Conservation (phyloP, 2,888 invertebrate genomes). For the Diarsia dahlii region DNA sequence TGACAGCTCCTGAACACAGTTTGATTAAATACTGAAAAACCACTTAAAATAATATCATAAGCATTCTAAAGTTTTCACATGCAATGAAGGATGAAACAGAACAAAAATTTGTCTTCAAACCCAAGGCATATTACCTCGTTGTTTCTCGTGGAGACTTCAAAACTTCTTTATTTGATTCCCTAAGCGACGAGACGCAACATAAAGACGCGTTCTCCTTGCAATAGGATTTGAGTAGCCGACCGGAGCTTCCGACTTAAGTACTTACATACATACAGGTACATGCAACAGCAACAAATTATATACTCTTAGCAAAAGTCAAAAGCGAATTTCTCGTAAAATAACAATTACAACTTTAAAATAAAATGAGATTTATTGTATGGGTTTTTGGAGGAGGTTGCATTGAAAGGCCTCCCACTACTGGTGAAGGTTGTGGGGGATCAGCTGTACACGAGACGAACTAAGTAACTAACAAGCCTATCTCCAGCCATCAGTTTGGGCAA, state of each 20-base stretch:
- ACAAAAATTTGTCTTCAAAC: neutral
- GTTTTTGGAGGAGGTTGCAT: too few species aligned
- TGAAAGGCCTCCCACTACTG: too few species aligned
- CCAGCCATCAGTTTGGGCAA: too few species aligned
- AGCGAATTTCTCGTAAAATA: too few species aligned
- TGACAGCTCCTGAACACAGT: neutral
- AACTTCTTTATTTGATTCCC: slow-evolving; percentile 58
- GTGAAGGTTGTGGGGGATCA: too few species aligned
- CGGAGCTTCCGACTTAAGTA: neutral
- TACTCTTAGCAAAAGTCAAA: too few species aligned
- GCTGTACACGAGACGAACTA: too few species aligned
- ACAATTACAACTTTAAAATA: too few species aligned
- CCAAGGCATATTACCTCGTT: neutral
- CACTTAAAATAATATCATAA: neutral
- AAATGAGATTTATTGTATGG: too few species aligned
- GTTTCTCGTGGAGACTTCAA: slow-evolving; percentile 16
- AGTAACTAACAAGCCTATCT: too few species aligned
- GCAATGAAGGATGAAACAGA: neutral
- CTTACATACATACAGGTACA: neutral
- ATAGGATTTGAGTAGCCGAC: slow-evolving; percentile 21
- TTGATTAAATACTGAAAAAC: neutral
- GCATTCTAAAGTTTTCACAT: neutral
- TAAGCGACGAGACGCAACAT: slow-evolving; percentile 28
- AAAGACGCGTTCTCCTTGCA: slow-evolving; percentile 21
- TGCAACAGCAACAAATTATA: too few species aligned